Evolutionary conservation across 2,888 invertebrate genomes (phyloP).

Genomic region (Drosophila robusta): DNA sequence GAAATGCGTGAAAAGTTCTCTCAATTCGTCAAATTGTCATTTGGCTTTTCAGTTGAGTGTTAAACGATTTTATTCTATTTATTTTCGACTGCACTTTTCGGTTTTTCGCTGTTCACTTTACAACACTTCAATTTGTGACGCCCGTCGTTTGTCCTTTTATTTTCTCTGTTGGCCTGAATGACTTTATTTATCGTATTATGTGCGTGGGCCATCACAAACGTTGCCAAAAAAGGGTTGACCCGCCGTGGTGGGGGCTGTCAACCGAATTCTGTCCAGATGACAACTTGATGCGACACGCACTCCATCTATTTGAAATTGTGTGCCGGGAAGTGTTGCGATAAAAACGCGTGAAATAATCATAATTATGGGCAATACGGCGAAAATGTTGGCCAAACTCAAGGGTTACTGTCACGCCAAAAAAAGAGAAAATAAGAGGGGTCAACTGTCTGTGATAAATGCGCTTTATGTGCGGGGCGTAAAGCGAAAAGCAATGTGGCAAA

Average conservation of each 20-base stretch:
- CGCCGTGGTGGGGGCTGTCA: too few species aligned
- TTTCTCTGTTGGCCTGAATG: constrained; percentile 36
- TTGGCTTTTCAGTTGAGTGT: constrained; percentile 59
- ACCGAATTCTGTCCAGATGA: constrained; percentile 36
- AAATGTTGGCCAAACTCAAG: constrained; percentile 25
- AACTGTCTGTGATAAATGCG: constrained; percentile 33
- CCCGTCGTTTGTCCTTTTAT: constrained; percentile 35
- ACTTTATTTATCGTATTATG: constrained; percentile 68
- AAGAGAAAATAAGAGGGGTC: not conserved
- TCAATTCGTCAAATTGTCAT: constrained; percentile 66
- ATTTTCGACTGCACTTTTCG: constrained; percentile 65
- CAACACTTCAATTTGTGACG: constrained; percentile 66
- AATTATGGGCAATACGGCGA: constrained; percentile 40
- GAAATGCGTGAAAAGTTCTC: constrained; percentile 58
- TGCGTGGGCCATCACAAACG: constrained; percentile 46
- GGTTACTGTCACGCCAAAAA: constrained; percentile 11
- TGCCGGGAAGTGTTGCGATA: constrained; percentile 24
- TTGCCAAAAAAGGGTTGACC: constrained; percentile 55
- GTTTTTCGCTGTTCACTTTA: constrained; percentile 53
- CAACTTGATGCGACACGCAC: constrained; percentile 47
- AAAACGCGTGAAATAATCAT: constrained; percentile 59
- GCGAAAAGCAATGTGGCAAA: constrained; percentile 8
- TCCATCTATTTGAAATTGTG: constrained; percentile 22
- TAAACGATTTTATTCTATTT: constrained; percentile 74
- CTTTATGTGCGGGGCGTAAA: not conserved